Evolutionary conservation across 2,797 vertebrate species (phyloP).

Genomic region (Eospalax fontanierii): DNA sequence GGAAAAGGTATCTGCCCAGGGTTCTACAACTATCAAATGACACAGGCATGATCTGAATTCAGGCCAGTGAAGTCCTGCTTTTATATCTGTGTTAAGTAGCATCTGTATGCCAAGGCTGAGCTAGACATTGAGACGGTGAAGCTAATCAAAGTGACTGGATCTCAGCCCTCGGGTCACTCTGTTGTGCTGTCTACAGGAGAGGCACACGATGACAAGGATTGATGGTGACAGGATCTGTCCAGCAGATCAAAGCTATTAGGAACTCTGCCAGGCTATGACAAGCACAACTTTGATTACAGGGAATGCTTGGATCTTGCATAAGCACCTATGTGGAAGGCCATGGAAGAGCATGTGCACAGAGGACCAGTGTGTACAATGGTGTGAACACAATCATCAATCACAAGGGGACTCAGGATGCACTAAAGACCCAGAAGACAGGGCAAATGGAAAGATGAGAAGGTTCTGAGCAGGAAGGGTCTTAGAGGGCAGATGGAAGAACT

Average conservation of each 20-base stretch:
- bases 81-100: not conserved
- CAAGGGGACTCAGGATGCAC: fast-evolving
- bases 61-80: constrained; percentile 6
- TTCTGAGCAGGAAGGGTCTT: not conserved
- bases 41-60: constrained; percentile 11
- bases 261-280: fast-evolving
- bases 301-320: not conserved
- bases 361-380: not conserved
- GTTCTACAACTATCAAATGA: not conserved
- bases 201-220: not conserved
- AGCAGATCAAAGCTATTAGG: not conserved
- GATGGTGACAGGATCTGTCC: not conserved
- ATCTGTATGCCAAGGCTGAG: not conserved
- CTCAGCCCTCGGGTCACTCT: not conserved
- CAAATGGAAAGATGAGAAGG: not conserved
- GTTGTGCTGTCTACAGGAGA: not conserved
- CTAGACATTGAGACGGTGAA: not conserved
- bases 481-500: not conserved
- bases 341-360: not conserved
- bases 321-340: not conserved
- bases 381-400: fast-evolving
- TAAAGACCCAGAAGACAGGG: not conserved
- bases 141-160: not conserved
- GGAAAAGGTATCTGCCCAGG: constrained; percentile 12
- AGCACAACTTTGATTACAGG: not conserved